Conservation (phyloP, 2,888 invertebrate genomes). For the Terebella lapidaria region DNA sequence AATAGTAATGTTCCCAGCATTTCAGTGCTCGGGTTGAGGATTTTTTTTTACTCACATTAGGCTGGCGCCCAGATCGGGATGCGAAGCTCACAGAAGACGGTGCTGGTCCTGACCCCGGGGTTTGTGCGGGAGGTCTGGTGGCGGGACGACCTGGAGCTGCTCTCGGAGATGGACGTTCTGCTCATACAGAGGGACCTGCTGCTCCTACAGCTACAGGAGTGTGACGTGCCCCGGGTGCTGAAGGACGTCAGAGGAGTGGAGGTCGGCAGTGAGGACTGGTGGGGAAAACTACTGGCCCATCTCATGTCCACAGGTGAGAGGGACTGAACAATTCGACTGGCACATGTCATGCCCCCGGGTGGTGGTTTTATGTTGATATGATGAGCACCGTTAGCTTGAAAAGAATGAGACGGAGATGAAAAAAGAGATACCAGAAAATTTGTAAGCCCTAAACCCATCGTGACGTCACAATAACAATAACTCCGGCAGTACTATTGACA, state of each 20-base stretch:
- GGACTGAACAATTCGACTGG: neutral
- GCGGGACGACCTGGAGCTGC: constrained; percentile 9
- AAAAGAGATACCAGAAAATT: no score
- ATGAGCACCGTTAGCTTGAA: no score
- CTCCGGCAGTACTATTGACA: no score
- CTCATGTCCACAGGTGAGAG: constrained; percentile 14
- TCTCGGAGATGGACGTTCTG: constrained; percentile 16
- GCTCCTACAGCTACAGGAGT: constrained; percentile 14
- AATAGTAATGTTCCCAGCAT: no score
- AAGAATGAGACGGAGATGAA: no score
- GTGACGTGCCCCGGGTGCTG: constrained; percentile 16
- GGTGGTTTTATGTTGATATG: no score
- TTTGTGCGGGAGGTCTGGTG: constrained; percentile 20
- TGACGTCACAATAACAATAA: no score
- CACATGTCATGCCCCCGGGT: no score
- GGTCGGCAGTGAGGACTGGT: constrained; percentile 18
- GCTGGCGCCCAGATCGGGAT: constrained; percentile 17
- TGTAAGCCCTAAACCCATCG: no score
- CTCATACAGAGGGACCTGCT: constrained; percentile 14
- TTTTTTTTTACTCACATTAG: no score
- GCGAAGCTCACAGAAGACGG: constrained; percentile 15
- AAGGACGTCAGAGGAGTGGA: constrained; percentile 16
- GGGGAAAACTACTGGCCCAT: constrained; percentile 18
- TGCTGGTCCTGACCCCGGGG: constrained; percentile 21
- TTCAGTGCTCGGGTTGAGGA: no score